A percentile compares a stretch with the other conserved stretches of the same genome.
Conservation (phyloP, 1,140 invertebrate species). For the Apis mellifera region Amel_HAv3.1 CM009941.2:8103001-8103500, state of each 20-base stretch:
- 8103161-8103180: not conserved
- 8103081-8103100: not conserved
- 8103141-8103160: not conserved
- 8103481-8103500: slow-evolving; percentile 36
- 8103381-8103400: slow-evolving; percentile 31
- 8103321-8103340: slow-evolving; percentile 1
- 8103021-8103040: not conserved
- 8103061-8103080: not conserved
- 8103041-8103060: not conserved
- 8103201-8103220: too few relatives aligned
- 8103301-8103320: slow-evolving; percentile 4
- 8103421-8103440: slow-evolving; percentile 46
- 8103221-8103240: not conserved
- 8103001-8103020: slow-evolving; percentile 9
- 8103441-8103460: slow-evolving; percentile 42
- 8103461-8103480: slow-evolving; percentile 38
- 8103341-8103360: slow-evolving; percentile 45
- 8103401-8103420: slow-evolving; percentile 41
- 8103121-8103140: not conserved
- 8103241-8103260: not conserved
- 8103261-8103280: not conserved
- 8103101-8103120: too few relatives aligned
- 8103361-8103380: slow-evolving; percentile 40
- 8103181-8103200: not conserved
- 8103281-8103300: not conserved